Base-by-base conservation (phyloP, 2,888 invertebrate genomes). In the Stictocephala bisonia region DNA sequence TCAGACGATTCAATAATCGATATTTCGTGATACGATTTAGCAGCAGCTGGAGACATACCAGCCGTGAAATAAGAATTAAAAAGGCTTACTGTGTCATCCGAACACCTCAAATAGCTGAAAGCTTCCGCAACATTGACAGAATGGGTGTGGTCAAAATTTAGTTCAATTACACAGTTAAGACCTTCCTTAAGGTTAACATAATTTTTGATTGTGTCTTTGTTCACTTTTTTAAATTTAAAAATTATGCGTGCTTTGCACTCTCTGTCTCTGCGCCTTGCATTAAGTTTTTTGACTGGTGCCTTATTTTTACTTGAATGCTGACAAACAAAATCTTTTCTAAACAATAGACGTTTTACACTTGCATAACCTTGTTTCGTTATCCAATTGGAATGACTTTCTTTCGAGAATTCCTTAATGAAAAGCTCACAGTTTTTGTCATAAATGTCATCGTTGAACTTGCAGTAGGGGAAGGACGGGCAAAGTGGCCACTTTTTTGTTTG, bases 151-250 rank as follows among this genome's bases (percentile, higher is more conserved):
- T 60, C 60, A 31, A 31, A 60, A 4, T 60, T 31, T 31, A 60
- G 2, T 11, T 40, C 18, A 18, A 31, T 60, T 2, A 58, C 27
- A 58, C 58, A 58, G 58, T 58, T 58, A n/a, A 60, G 31, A 60
- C 60, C 31, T 60, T 60, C 60, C 35, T 60, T 53, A 13, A 53
- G 53, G 60, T 60, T 60, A 29, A 60, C 29, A 29, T 60, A 15
- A 60, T 60, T 27, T 60, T 58, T 27, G 27, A 31, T 60, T 3
- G 60, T 60, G 31, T 60, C 40, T 35, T 60, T 60, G 60, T 60
- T 60, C 27, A 60, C 60, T 35, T 60, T 60, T 60, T 60, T 60
- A 60, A 60, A 60, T 31, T 60, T 60, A 31, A 60, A 40, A 60
- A 60, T 60, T 29, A 60, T 60, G 31, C 60, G 4, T 60, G 31